Base-by-base conservation (phyloP, 1,140 invertebrate genomes). In the Arctopsyche grandis region DNA sequence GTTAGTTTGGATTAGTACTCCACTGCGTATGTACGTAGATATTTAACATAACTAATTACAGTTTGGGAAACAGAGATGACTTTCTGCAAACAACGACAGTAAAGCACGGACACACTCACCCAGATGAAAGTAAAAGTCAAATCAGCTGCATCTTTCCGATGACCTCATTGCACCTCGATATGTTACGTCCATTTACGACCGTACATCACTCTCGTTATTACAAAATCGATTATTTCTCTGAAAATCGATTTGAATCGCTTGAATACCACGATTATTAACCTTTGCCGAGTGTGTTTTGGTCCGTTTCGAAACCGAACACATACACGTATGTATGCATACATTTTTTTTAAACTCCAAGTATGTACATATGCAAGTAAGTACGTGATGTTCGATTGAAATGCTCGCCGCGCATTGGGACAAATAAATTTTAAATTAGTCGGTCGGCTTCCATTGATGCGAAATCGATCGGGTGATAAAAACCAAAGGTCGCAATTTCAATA, bases 121-220 rank as follows among this genome's bases (percentile, higher is more conserved):
- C 63, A 66, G 63, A 66, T 66, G 63, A 66, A 66, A 66, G 63
- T 66, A 66, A 66, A 66, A 66, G 63, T 66, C 9, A 22, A 66
- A 66, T 26, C 63, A 9, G 22, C 63, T 26, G 21, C 63, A 66
- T 66, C 63, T 60, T 60, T 26, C 48, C 63, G 63, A 66, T 66
- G 63, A 66, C 63, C 63, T 29, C 22, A 9, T 66, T 66, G 63
- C 63, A 66, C 63, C 22, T 0, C 21, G 12, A 66, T 26, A 66
- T 26, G 63, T 66, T 66, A 26, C 63, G 10, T 12, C 9, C 5
- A 26, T 66, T 26, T 26, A 21, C 58, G 12, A 19, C 19, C 56
- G 56, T 60, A 9, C 56, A 60, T 60, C 56, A 56, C 21, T 52
- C 7, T 16, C 1, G 56, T 19, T 38, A 60, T 21, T 60, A 9